Conservation (phyloP, 2,888 invertebrate genomes). For the Callosobruchus maculatus region DNA sequence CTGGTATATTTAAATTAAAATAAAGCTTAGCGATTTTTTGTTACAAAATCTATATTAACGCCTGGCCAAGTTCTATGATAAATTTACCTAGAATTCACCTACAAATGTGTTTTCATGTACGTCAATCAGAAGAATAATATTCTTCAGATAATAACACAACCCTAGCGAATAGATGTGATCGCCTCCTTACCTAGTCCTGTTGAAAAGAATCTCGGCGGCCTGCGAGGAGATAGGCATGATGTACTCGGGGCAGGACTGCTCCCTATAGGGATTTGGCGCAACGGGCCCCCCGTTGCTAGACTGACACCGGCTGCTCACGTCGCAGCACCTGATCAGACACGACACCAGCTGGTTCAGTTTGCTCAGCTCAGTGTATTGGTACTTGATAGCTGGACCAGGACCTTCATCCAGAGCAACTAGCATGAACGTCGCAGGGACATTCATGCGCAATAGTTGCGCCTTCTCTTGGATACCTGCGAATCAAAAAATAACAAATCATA, state of each 20-base stretch:
- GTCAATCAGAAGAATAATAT: too few species aligned
- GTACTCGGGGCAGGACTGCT: constrained; percentile 59
- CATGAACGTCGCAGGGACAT: constrained; percentile 88
- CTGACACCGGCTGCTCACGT: constrained; percentile 60
- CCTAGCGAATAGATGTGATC: too few species aligned
- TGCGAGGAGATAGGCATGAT: constrained; percentile 67
- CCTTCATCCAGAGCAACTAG: constrained; percentile 90
- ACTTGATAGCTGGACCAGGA: constrained; percentile 89
- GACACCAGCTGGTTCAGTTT: constrained; percentile 92
- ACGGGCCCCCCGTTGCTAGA: constrained; percentile 55
- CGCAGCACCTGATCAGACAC: constrained; percentile 86
- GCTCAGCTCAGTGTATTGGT: constrained; percentile 91
- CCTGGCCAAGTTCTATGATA: too few species aligned
- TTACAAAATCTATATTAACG: too few species aligned
- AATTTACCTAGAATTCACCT: too few species aligned
- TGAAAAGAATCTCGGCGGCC: constrained; percentile 80
- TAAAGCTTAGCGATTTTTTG: too few species aligned
- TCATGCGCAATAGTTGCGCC: constrained; percentile 65
- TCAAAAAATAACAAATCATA: background rate
- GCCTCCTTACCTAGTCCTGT: constrained; percentile 64
- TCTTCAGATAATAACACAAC: too few species aligned
- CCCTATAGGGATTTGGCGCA: constrained; percentile 72
- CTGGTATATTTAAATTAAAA: too few species aligned
- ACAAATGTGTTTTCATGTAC: too few species aligned
- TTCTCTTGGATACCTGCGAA: constrained; percentile 59